A percentile compares a stretch with the other conserved stretches of the same genome.
Conservation (phyloP, 2,797 vertebrate genomes). For the Rhabdomys pumilio region DNA sequence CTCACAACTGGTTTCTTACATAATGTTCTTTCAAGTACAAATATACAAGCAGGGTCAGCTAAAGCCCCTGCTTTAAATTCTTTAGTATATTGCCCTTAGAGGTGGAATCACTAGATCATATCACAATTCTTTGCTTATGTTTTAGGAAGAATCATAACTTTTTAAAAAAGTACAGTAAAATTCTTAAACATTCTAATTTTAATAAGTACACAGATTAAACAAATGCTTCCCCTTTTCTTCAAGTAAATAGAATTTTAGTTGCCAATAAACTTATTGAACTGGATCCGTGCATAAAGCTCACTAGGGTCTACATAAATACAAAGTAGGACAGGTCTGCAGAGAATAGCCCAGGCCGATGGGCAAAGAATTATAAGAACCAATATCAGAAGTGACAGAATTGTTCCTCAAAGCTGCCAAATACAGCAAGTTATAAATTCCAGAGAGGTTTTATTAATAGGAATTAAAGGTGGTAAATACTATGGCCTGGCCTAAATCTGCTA, state of each 20-base stretch:
- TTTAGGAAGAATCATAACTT: neutral
- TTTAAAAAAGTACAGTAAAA: neutral
- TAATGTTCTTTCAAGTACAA: neutral
- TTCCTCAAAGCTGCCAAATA: conserved; percentile 44
- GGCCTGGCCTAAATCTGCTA: neutral
- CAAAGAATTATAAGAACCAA: conserved; percentile 68
- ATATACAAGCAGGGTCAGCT: neutral
- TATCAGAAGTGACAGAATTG: conserved; percentile 57
- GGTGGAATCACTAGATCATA: neutral
- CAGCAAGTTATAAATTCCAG: conserved; percentile 42
- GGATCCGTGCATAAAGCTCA: neutral
- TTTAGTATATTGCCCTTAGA: neutral
- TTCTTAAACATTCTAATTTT: neutral
- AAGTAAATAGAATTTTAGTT: neutral
- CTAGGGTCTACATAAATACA: neutral
- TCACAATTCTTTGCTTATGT: neutral
- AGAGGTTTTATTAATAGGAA: conserved; percentile 38
- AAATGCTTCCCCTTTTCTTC: neutral
- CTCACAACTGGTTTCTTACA: neutral
- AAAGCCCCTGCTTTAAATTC: neutral
- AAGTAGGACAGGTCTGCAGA: conserved; percentile 38
- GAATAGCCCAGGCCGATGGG: neutral
- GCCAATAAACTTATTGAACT: neutral
- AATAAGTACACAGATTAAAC: neutral
- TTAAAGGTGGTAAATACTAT: neutral